Evolutionary conservation across 2,888 invertebrate genomes (phyloP).

Genomic region (Agrotis segetum): DNA sequence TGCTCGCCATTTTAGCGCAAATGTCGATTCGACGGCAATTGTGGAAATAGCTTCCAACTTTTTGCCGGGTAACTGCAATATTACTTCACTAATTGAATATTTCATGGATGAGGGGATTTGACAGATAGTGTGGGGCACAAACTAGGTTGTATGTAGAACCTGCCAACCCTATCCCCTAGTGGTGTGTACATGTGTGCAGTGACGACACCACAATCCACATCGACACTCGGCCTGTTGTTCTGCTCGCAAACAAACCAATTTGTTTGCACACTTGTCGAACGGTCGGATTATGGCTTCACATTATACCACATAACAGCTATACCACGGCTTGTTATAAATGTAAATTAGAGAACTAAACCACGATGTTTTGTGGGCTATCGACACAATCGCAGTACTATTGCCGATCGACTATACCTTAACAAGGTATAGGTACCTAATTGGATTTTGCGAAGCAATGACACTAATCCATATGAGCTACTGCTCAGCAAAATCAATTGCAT

Average conservation of each 20-base stretch:
- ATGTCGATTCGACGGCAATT: too few relatives aligned
- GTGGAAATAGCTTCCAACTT: background rate
- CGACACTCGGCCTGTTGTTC: constrained; percentile 42
- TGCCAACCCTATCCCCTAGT: constrained; percentile 40
- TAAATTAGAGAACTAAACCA: constrained; percentile 41
- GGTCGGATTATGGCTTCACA: constrained; percentile 43
- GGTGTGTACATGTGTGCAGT: constrained; percentile 31
- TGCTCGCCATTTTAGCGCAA: too few relatives aligned
- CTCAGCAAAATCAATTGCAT: background rate
- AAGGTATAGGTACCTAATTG: constrained; percentile 4
- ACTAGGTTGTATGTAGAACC: background rate
- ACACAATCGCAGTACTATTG: constrained; percentile 6
- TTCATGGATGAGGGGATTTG: too few relatives aligned
- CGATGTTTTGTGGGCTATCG: constrained; percentile 18
- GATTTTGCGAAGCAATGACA: background rate
- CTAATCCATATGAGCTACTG: background rate
- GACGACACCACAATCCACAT: constrained; percentile 56
- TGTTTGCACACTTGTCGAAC: constrained; percentile 59
- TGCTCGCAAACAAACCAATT: constrained; percentile 59
- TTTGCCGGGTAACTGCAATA: background rate
- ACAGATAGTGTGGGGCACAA: background rate
- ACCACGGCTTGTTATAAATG: constrained; percentile 33
- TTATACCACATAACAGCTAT: constrained; percentile 44
- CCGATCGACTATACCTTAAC: background rate
- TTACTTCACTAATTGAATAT: background rate